Evolutionary conservation across 2,113 vertebrate genomes (phyloP), one percentile per base, ranked within the genome.

Genomic region (Potamarius usumacintae): DNA sequence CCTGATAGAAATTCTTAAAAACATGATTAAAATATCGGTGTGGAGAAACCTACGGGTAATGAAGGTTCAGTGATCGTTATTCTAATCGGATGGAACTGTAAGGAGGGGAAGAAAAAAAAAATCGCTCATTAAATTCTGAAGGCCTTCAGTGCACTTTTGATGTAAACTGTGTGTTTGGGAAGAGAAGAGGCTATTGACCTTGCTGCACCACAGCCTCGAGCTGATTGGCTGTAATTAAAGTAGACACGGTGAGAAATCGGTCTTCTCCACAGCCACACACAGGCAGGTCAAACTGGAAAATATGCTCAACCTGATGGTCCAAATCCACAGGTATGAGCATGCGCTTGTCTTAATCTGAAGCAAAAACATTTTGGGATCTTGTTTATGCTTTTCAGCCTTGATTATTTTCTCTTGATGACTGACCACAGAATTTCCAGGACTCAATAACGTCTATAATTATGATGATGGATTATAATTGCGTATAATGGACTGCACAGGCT

Each of bases 131-230:
- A 42, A 63, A 78, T 69, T 80, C 50, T n/a, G 60, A 79, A 11
- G 74, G 74, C n/a, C 74, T 86, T 79, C 58, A 65, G 8, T 86
- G 9, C 18, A 42, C 12, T 42, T 80, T 55, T 80, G 62, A 86
- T 80, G 50, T 79, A 17, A 78, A 86, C 11, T 82, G 77, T 88
- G 53, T 88, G 82, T 34, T 80, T 77, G 50, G 22, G 15, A 60
- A 30, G 7, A 84, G 50, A 88, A 88, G 83, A 71, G 72, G 52
- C 58, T 81, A 77, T 85, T 84, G 55, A 85, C 83, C 83, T 74
- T 42, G 63, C 63, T 63, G 87, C 63, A 84, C 15, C 69, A 52
- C 65, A 72, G 52, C 63, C 76, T 72, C 22, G 18, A 67, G 57
- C 17, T 50, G 72, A 60, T 58, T 60, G 77, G 62, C 83, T 85